Evolutionary conservation across 2,888 invertebrate genomes (phyloP), one percentile per base, ranked within the genome.

Genomic region (Athalia circularis): DNA sequence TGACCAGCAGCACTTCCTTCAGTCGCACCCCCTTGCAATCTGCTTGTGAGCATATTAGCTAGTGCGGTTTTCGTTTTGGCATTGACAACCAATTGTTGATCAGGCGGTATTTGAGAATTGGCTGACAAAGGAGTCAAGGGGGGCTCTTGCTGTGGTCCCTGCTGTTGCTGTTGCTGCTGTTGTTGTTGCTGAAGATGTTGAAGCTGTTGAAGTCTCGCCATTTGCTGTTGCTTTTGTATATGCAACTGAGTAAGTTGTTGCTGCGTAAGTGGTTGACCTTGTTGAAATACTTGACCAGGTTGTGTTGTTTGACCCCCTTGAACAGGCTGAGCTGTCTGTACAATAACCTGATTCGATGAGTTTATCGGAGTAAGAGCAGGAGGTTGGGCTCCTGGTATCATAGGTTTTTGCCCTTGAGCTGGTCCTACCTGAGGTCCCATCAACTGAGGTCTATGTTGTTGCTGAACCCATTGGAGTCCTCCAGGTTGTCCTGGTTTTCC

Each of bases 61-160:
- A 99, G 92, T 0, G 98, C 98, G 0, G 98, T 98, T 92, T 98
- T 99, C 3, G 98, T 97, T 91, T 97, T 97, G 0, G 96, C 94
- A 86, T 96, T 96, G 75, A 97, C 97, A 61, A 95, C 92, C 79
- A 94, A 87, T 13, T 93, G 93, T 83, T 92, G 92, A 80, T 91
- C 89, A 3, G 88, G 85, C 5, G 90, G 84, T 70, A 90, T 87
- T 70, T 89, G 90, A 3, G 88, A 82, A 78, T 87, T 90, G 3
- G 84, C 87, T 4, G 88, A 80, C n/a, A 89, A 80, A 0, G 88
- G 80, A 0, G 89, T 80, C 48, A 88, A 74, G 0, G 85, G 79
- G 9, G 86, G 77, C 65, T 88, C 88, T 72, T 84, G 85, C 59
- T 87, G 87, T 4, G 88, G 79, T 48, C 86, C 86, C 52, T 86